Percentiles rank a stretch among this genome's conserved stretches.
These are phyloP conservation scores for Aphaenogaster floridana DNA, from an alignment of 1,140 invertebrate species.

Conservation along the genomic window DNA sequence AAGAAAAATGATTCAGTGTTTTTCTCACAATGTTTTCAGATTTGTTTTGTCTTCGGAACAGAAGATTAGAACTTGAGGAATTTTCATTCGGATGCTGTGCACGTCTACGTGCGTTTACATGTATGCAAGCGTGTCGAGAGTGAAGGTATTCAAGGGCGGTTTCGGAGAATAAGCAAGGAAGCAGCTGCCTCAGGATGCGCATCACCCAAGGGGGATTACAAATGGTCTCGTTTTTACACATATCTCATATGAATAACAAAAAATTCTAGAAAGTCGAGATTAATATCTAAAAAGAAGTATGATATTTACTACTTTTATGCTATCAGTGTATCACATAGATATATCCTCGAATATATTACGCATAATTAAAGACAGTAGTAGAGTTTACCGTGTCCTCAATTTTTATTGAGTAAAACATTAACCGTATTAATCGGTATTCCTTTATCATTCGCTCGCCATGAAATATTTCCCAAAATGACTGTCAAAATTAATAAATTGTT, in stretches of 20 bases:
- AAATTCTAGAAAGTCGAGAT: conserved; percentile 15
- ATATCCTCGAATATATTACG: background rate
- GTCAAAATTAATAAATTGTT: conserved; percentile 9
- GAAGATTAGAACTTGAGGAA: conserved; percentile 45
- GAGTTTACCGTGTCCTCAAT: background rate
- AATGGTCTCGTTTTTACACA: background rate
- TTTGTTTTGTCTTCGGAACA: conserved; percentile 36
- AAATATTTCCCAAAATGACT: background rate
- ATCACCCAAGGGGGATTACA: conserved; percentile 18
- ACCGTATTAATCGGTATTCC: background rate
- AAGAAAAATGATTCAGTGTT: background rate
- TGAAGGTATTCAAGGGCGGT: conserved; percentile 28
- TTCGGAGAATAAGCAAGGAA: conserved; percentile 32
- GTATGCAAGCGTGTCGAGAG: conserved; percentile 45
- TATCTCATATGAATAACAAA: conserved; percentile 27
- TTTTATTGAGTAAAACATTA: background rate
- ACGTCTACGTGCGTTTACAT: conserved; percentile 8
- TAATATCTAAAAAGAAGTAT: background rate
- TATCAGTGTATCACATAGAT: background rate
- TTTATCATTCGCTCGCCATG: background rate
- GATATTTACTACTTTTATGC: background rate
- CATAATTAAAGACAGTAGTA: background rate
- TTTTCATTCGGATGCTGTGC: conserved; percentile 28
- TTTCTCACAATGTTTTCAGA: conserved; percentile 15
- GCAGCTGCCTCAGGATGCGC: conserved; percentile 19